A percentile compares a stretch with the other conserved stretches of the same genome.
Evolutionary conservation across 2,888 invertebrate species (phyloP).

Genomic region (Hyposoter dolosus): DNA sequence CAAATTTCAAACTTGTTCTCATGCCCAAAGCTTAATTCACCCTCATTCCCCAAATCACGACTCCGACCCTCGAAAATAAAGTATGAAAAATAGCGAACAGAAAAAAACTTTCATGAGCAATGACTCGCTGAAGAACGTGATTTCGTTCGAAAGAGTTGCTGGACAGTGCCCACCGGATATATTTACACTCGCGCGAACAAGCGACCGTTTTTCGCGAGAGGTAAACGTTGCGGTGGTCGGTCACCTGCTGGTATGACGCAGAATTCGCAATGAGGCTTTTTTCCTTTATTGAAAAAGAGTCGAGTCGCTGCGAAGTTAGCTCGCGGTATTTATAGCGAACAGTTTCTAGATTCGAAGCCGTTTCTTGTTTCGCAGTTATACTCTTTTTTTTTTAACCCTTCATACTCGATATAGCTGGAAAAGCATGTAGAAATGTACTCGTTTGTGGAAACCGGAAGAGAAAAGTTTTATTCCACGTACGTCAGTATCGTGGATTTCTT

Average conservation of each 20-base stretch:
- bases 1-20: background rate
- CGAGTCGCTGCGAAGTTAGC: constrained; percentile 74
- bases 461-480: constrained; percentile 75
- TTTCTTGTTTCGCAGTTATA: constrained; percentile 44
- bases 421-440: constrained; percentile 70
- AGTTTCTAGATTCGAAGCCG: constrained; percentile 46
- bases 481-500: constrained; percentile 47
- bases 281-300: constrained; percentile 76
- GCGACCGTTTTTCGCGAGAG: constrained; percentile 50
- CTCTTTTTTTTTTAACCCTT: background rate
- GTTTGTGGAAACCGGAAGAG: constrained; percentile 75
- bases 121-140: background rate
- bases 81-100: background rate
- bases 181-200: constrained; percentile 8
- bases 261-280: constrained; percentile 59
- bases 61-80: background rate
- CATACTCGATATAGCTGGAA: constrained; percentile 15
- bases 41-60: background rate
- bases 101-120: background rate
- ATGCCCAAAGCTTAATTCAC: background rate
- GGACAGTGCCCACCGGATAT: constrained; percentile 1
- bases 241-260: constrained; percentile 61
- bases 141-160: background rate
- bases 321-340: constrained; percentile 28
- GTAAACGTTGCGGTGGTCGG: constrained; percentile 25